Evolutionary conservation across 1,140 invertebrate species (phyloP).

Genomic region (Rhyzopertha dominica): DNA sequence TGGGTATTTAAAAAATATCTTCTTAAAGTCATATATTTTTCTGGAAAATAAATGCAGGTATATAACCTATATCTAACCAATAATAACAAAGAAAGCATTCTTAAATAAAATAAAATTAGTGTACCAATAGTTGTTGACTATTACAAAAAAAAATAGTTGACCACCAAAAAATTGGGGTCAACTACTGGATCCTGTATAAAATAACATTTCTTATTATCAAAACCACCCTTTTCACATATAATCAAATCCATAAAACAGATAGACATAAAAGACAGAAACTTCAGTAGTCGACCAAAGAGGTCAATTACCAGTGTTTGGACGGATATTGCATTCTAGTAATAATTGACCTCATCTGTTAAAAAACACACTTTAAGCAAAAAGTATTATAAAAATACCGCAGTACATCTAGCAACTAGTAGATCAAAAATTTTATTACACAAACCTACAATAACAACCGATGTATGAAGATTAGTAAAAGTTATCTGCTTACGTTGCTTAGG

Average conservation of each 20-base stretch:
- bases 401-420: no score
- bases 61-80: not conserved
- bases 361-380: no score
- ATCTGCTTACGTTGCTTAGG: no score
- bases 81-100: no score
- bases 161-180: conserved; percentile 9
- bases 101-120: conserved; percentile 1
- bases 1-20: conserved; percentile 12
- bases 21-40: conserved; percentile 5
- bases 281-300: conserved; percentile 3
- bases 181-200: conserved; percentile 9
- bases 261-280: not conserved
- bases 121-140: not conserved
- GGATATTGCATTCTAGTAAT: no score
- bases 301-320: no score
- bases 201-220: conserved; percentile 5
- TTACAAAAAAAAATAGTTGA: conserved; percentile 9
- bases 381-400: no score
- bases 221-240: conserved; percentile 8
- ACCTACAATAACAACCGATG: no score
- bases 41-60: conserved; percentile 8
- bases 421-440: no score
- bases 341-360: no score
- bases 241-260: conserved; percentile 1
- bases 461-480: no score